These are phyloP conservation scores for Drosophila sp. DNA, from an alignment of 1,140 invertebrate genomes.

Conservation along the genomic window DNA sequence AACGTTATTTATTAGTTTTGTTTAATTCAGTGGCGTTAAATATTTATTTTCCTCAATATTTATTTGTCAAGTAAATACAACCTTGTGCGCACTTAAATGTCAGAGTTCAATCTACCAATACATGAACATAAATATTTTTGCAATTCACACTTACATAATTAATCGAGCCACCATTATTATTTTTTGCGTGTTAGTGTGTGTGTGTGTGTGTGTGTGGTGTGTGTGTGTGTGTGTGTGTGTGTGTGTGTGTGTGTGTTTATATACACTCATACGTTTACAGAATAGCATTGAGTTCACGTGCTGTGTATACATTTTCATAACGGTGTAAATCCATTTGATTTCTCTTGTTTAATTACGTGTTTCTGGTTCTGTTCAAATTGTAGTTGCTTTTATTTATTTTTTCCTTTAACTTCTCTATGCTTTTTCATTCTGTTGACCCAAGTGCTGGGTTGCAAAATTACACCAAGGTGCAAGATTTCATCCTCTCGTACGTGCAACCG, in stretches of 20 bases:
- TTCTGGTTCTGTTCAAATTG: constrained; percentile 2
- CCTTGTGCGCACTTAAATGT: constrained; percentile 2
- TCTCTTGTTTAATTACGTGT: constrained; percentile 25
- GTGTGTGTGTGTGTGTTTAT: constrained; percentile 1
- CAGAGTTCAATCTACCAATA: constrained; percentile 2
- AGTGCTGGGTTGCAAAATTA: constrained; percentile 16
- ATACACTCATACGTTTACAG: not conserved
- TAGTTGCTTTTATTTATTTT: not conserved
- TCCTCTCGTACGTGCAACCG: constrained; percentile 5
- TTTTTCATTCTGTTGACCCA: constrained; percentile 20
- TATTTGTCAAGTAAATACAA: not conserved
- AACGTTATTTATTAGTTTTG: not conserved
- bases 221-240: too few species aligned
- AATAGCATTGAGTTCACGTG: constrained; percentile 22
- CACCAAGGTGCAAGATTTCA: constrained; percentile 8
- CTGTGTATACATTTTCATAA: constrained; percentile 31
- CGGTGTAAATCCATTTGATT: constrained; percentile 26
- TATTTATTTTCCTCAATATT: not conserved
- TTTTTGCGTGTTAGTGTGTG: constrained; percentile 2
- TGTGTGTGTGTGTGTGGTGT: too few species aligned
- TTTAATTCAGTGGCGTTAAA: not conserved
- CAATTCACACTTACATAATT: constrained; percentile 12
- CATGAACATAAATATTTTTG: not conserved
- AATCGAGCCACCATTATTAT: constrained; percentile 6
- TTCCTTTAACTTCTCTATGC: not conserved